phyloP scores from a whole-genome alignment of 2,113 vertebrate genomes.

The Artemisiospiza belli region DNA sequence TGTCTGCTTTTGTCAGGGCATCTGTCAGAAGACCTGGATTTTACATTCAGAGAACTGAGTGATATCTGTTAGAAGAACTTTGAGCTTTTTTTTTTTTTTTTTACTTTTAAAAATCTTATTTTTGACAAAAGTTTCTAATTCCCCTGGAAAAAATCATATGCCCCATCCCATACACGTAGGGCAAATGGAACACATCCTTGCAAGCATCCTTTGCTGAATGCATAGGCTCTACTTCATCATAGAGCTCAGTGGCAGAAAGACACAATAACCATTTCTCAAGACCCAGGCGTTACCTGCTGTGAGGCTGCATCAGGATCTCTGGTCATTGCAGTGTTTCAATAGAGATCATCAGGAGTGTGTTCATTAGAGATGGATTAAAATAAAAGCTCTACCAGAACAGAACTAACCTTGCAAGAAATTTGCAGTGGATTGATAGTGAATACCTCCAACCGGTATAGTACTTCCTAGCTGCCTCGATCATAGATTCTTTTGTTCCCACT shows the following conservation, averaged over 20 bases:
- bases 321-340: neutral
- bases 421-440: neutral
- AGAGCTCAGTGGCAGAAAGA: neutral
- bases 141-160: neutral
- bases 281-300: neutral
- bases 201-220: neutral
- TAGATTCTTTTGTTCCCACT: neutral
- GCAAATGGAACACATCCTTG: neutral
- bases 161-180: accelerated
- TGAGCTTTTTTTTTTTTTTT: neutral
- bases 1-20: neutral
- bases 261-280: neutral
- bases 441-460: neutral
- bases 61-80: neutral
- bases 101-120: neutral
- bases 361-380: neutral
- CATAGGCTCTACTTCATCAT: neutral
- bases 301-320: neutral
- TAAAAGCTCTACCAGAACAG: neutral
- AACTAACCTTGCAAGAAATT: neutral
- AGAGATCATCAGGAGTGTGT: neutral
- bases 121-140: neutral
- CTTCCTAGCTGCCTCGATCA: neutral
- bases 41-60: neutral
- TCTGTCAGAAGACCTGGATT: neutral